Percentiles rank a stretch among this genome's conserved stretches.
Conservation (phyloP, 2,113 vertebrate species). For the Philantomba maxwellii region DNA sequence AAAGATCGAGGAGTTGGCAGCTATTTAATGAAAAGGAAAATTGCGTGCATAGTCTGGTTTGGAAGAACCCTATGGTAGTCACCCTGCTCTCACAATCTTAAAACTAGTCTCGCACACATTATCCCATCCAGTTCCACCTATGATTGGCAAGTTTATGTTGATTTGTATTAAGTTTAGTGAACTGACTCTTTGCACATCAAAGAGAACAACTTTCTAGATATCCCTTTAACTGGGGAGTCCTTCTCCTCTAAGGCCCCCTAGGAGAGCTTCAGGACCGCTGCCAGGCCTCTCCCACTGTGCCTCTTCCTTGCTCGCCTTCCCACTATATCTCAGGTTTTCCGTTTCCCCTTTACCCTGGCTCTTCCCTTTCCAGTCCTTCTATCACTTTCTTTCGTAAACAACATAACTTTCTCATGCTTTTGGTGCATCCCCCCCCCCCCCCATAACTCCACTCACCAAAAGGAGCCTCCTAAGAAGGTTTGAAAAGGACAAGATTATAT, state of each 20-base stretch:
- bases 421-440: not conserved
- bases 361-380: not conserved
- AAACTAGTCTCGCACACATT: not conserved
- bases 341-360: not conserved
- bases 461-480: not conserved
- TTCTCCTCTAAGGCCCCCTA: not conserved
- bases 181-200: not conserved
- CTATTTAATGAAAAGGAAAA: not conserved
- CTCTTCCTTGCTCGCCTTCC: not conserved
- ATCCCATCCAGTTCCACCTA: not conserved
- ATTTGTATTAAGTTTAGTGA: not conserved
- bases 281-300: not conserved
- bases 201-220: not conserved
- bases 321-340: not conserved
- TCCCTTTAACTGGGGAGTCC: not conserved
- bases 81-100: not conserved
- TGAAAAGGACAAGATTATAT: not conserved
- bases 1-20: not conserved
- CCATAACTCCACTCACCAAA: not conserved
- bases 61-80: not conserved
- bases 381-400: not conserved
- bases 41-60: not conserved
- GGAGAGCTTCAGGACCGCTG: not conserved
- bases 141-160: not conserved
- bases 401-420: not conserved